Evolutionary conservation across 1,140 invertebrate species (phyloP).

Genomic region (Diorhabda elongata): DNA sequence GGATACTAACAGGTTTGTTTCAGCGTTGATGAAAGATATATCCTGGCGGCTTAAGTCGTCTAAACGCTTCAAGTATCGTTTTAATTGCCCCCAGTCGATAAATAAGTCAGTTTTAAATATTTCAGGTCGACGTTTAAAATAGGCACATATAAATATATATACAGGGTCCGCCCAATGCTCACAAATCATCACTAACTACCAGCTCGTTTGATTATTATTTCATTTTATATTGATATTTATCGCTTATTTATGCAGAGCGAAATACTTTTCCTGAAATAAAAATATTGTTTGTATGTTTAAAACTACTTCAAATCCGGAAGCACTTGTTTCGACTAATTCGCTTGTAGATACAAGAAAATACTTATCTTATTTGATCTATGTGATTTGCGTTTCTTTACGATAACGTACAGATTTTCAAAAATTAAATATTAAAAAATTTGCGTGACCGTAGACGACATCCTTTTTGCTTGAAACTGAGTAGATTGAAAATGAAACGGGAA

Average conservation of each 20-base stretch:
- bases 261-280: not conserved
- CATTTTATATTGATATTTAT: slow-evolving; percentile 18
- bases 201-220: slow-evolving; percentile 7
- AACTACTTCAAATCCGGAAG: not conserved
- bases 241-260: slow-evolving; percentile 14
- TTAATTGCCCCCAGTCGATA: slow-evolving; percentile 18
- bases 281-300: not conserved
- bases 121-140: slow-evolving; percentile 14
- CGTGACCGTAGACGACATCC: too few species aligned
- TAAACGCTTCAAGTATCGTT: slow-evolving; percentile 14
- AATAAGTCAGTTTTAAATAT: slow-evolving; percentile 17
- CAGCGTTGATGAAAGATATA: slow-evolving; percentile 7
- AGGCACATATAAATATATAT: slow-evolving; percentile 7
- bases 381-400: too few species aligned
- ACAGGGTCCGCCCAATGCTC: slow-evolving; percentile 4
- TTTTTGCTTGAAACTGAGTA: too few species aligned
- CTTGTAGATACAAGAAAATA: too few species aligned
- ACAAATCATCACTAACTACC: slow-evolving; percentile 18
- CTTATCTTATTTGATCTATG: too few species aligned
- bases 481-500: too few species aligned
- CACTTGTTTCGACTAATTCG: too few species aligned
- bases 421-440: too few species aligned
- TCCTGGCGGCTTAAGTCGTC: slow-evolving; percentile 10
- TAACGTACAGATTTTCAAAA: too few species aligned
- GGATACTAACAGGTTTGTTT: not conserved